Conservation (phyloP, 2,888 invertebrate genomes). For the Nyleta sp. region DNA sequence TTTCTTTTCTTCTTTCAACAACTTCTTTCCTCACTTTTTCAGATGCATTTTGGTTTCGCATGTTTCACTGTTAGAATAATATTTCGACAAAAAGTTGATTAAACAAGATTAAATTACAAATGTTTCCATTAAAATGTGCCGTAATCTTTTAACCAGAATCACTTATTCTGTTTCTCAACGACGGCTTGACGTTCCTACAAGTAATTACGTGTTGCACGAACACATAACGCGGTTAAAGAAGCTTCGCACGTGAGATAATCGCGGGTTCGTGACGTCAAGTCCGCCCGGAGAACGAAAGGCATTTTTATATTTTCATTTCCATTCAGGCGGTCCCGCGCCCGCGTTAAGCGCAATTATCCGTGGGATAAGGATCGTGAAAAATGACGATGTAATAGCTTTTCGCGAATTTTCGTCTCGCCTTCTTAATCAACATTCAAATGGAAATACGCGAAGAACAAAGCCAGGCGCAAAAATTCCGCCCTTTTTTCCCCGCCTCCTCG, state of each 20-base stretch:
- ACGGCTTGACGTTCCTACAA: slow-evolving; percentile 19
- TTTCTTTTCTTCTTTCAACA: too few species aligned
- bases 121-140: background rate
- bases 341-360: slow-evolving; percentile 16
- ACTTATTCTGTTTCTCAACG: slow-evolving; percentile 1
- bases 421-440: slow-evolving; percentile 18
- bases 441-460: background rate
- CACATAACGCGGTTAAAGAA: slow-evolving; percentile 13
- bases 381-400: slow-evolving; percentile 12
- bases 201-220: slow-evolving; percentile 35
- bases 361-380: slow-evolving; percentile 18
- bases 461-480: background rate
- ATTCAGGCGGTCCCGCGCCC: background rate
- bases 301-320: slow-evolving; percentile 25
- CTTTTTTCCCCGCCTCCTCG: background rate
- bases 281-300: background rate
- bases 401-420: slow-evolving; percentile 21
- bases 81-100: too few species aligned
- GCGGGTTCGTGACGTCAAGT: slow-evolving; percentile 15
- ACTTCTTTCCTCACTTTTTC: too few species aligned
- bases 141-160: background rate
- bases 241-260: slow-evolving; percentile 24
- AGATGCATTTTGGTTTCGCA: too few species aligned
- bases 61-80: too few species aligned
- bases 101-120: background rate